Percentiles rank a stretch among this genome's conserved stretches.
Evolutionary conservation across 2,888 invertebrate species (phyloP).

Genomic region (Amblyjoppa proteus): DNA sequence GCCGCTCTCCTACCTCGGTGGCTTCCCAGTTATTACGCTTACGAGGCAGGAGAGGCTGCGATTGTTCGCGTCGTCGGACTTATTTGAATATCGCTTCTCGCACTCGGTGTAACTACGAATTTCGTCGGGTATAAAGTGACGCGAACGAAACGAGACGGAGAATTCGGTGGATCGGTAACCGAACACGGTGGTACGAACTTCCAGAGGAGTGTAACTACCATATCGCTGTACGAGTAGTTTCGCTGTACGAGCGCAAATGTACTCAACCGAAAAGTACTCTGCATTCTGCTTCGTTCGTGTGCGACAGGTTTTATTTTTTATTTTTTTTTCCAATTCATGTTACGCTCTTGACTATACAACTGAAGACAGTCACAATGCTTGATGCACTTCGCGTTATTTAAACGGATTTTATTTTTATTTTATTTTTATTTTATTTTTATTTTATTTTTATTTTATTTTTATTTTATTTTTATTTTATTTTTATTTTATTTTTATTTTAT

Average conservation of each 20-base stretch:
- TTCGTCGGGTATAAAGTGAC: not conserved
- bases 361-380: not conserved
- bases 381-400: not conserved
- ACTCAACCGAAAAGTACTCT: slow-evolving; percentile 45
- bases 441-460: too few relatives aligned
- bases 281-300: slow-evolving; percentile 28
- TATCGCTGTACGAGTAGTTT: slow-evolving; percentile 28
- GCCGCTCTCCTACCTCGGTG: not conserved
- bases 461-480: too few relatives aligned
- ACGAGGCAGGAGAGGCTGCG: slow-evolving; percentile 46
- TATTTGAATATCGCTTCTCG: slow-evolving; percentile 56
- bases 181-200: slow-evolving; percentile 13
- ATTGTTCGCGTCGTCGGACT: slow-evolving; percentile 60
- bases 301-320: slow-evolving; percentile 13
- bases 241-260: slow-evolving; percentile 11
- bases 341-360: not conserved
- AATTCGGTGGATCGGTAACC: not conserved
- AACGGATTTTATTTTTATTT: not conserved
- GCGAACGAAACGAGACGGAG: slow-evolving; percentile 4
- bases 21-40: slow-evolving; percentile 58
- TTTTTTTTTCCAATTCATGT: slow-evolving; percentile 10
- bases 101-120: slow-evolving; percentile 19
- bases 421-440: not conserved
- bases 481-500: too few relatives aligned
- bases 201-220: slow-evolving; percentile 4